A percentile compares a stretch with the other conserved stretches of the same genome.
Evolutionary conservation across 1,140 invertebrate species (phyloP).

Genomic region (Bombus impatiens): DNA sequence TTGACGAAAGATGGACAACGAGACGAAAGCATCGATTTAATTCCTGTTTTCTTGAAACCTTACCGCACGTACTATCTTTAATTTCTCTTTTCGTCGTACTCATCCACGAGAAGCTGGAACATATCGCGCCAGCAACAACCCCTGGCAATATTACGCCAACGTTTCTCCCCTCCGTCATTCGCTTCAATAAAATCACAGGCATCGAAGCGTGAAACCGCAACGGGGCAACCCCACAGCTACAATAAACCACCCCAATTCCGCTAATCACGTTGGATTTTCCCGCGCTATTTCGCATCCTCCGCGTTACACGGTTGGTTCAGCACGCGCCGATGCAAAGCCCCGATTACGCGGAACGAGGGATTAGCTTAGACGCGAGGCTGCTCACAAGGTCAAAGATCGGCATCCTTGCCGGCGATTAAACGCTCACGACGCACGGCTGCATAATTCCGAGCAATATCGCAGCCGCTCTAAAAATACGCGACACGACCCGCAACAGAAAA

Average conservation of each 20-base stretch:
- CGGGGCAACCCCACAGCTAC: neutral
- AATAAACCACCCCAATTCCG: too few species aligned
- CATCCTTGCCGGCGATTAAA: slow-evolving; percentile 27
- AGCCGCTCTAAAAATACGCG: slow-evolving; percentile 22
- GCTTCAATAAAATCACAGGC: neutral
- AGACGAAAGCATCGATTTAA: too few species aligned
- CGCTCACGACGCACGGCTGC: slow-evolving; percentile 18
- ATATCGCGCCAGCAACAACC: too few species aligned
- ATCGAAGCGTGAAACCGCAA: neutral
- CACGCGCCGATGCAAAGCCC: slow-evolving; percentile 9
- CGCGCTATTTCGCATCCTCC: neutral
- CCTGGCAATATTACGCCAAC: too few species aligned
- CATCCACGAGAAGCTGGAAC: too few species aligned
- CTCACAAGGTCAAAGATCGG: slow-evolving; percentile 37
- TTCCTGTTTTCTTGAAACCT: too few species aligned
- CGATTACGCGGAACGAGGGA: slow-evolving; percentile 31
- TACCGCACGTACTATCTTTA: too few species aligned
- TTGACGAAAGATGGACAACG: too few species aligned
- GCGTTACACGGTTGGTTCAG: neutral
- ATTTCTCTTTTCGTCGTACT: too few species aligned
- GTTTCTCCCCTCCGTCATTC: neutral
- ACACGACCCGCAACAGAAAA: neutral
- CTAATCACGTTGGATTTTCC: neutral
- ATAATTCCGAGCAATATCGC: slow-evolving; percentile 41
- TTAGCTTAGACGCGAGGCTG: slow-evolving; percentile 26